Base-by-base conservation (phyloP, 2,888 invertebrate species). In the Spodoptera picta region DNA sequence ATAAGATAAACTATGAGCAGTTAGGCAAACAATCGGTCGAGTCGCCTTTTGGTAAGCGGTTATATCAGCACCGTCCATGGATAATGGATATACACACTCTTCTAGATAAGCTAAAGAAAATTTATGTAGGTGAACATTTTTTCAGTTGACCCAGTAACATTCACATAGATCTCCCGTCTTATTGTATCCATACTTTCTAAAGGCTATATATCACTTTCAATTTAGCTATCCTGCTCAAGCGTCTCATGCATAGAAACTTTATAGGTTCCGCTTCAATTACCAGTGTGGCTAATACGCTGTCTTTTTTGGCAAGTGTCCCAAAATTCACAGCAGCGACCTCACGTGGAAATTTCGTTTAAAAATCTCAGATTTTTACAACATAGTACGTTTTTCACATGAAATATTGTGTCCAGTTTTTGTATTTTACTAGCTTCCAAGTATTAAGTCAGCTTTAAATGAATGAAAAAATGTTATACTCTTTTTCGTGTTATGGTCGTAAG, bases 261-360 rank as follows among this genome's bases (percentile, higher is more conserved):
- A 50, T 45, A 49, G n/a, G 42, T 50, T 54, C 19, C 23, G 27
- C 58, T 75, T 59, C 71, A 75, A 65, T 71, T 75, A 71, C 71
- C 49, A 65, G 65, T 53, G 46, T 42, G 53, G 56, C 55, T 71
- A 71, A 70, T 71, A 55, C 58, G 65, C 47, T 56, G 55, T 31
- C 27, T 70, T 57, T 65, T 75, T 75, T 72, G 72, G 72, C 76
- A 72, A 27, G 43, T 14, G 14, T 48, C 66, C 72, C 72, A 65
- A 65, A 71, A 65, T 65, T 69, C 75, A 57, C 70, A 51, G 52
- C 58, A 70, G 47, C 49, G 51, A 61, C 53, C 11, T 19, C 19
- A 58, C 44, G 58, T 59, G 49, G 70, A 71, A 74, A 59, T 50
- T 50, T 56, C 44, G 48, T 71, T 70, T 64, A 50, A 71, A 69